Percentiles rank a stretch among this genome's conserved stretches.
Conservation (phyloP, 1,140 invertebrate genomes). For the Piezodorus guildinii region DNA sequence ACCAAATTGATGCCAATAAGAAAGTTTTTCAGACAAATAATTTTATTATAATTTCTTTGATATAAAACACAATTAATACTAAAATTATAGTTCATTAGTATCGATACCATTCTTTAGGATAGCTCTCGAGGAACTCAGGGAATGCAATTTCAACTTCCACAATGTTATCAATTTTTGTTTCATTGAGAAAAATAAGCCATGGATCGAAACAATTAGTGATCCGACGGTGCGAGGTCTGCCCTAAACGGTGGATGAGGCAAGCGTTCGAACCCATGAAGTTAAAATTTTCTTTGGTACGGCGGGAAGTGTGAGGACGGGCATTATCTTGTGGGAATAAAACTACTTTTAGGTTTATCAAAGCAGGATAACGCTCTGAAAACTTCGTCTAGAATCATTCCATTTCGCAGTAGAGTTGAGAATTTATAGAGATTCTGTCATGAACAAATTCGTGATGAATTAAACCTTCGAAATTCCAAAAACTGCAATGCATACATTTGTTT, state of each 20-base stretch:
- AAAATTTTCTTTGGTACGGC: neutral
- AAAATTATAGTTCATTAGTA: too few relatives aligned
- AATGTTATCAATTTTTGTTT: neutral
- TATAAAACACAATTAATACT: too few relatives aligned
- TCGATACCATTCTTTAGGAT: neutral
- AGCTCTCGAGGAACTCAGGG: too few relatives aligned
- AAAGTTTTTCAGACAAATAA: too few relatives aligned
- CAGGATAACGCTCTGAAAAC: neutral
- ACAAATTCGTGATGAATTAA: neutral
- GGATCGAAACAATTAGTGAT: too few relatives aligned
- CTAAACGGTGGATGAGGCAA: neutral
- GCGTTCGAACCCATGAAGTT: conserved; percentile 1
- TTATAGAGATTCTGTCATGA: neutral
- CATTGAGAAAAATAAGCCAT: too few relatives aligned
- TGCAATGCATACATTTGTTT: too few relatives aligned
- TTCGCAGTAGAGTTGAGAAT: neutral
- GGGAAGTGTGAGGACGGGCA: neutral
- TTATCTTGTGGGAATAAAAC: conserved; percentile 6
- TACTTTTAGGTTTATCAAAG: neutral
- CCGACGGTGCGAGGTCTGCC: neutral
- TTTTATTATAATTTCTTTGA: too few relatives aligned
- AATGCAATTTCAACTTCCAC: neutral
- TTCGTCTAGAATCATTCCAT: neutral
- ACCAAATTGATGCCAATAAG: too few relatives aligned
- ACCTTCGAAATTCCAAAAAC: too few relatives aligned